Evolutionary conservation across 2,888 invertebrate genomes (phyloP), one percentile per base, ranked within the genome.

Genomic region (Leptinotarsa rubiginosa): DNA sequence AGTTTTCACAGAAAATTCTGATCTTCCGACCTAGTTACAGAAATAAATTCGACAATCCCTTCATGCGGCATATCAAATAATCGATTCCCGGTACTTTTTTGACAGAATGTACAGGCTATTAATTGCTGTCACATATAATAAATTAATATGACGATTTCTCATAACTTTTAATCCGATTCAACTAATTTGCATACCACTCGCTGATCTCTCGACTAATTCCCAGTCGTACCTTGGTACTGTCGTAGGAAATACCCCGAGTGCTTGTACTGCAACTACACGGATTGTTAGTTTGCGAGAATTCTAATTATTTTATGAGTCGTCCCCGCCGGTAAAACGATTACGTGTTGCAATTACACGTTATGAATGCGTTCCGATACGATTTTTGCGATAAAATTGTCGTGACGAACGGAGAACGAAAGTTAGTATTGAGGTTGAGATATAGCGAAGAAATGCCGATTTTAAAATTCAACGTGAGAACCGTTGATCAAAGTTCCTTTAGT

Each of bases 251-350:
- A 56, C 22, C 25, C 22, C 20, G 3, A 15, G 56, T 56, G 22
- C 56, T 56, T 22, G 56, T 25, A 20, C 22, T 20, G 56, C 56
- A 56, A 56, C 56, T 56, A 56, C 56, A 56, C 56, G 56, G 56
- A 56, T 56, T 56, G 56, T 25, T 56, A 15, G 56, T 56, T 56
- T 56, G 20, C 56, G 22, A 25, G 56, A 56, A 56, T 56, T 56
- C 25, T 56, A 56, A 56, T 56, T 56, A 56, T 56, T 56, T 56
- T 22, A 56, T 22, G 56, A 56, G 56, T 22, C 56, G 20, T 56
- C 4, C 56, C 56, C 56, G 56, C 56, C 20, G 56, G 56, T 20
- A 56, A 56, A 56, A 56, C 56, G 56, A 56, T 56, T 56, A 56
- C 22, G 56, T 56, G 22, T 22, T 20, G 56, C 22, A 56, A 56